Percentiles rank a stretch among this genome's conserved stretches.
These are phyloP conservation scores for Ammodytes dubius DNA, from an alignment of 2,113 vertebrate genomes.

Conservation along the genomic window DNA sequence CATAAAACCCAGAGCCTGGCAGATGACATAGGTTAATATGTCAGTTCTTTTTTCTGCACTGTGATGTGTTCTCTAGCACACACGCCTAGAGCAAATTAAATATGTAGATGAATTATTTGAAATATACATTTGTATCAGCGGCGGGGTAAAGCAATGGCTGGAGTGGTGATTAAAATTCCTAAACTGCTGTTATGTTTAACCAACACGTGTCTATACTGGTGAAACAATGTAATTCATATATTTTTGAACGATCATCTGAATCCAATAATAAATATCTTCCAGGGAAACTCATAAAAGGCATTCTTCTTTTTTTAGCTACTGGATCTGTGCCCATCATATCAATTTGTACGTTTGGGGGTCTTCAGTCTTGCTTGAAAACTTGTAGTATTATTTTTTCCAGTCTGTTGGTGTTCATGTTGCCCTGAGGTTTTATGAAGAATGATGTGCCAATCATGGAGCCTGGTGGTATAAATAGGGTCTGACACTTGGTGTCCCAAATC, in stretches of 20 bases:
- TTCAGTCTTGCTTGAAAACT: not conserved
- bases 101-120: conserved; percentile 79
- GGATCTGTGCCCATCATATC: not conserved
- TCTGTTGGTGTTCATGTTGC: conserved; percentile 15
- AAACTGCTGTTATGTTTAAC: conserved; percentile 78
- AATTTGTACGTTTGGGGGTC: not conserved
- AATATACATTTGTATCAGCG: conserved; percentile 85
- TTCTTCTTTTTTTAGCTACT: not conserved
- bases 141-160: conserved; percentile 84
- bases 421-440: conserved; percentile 43
- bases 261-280: conserved; percentile 77
- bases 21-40: conserved; percentile 90
- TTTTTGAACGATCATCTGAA: conserved; percentile 85
- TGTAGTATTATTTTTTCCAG: conserved; percentile 28
- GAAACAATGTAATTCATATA: conserved; percentile 81
- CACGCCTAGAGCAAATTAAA: conserved; percentile 86
- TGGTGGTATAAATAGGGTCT: conserved; percentile 54
- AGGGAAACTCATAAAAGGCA: conserved; percentile 48
- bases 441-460: conserved; percentile 70
- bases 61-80: conserved; percentile 87
- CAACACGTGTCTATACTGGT: conserved; percentile 81
- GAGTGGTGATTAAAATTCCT: conserved; percentile 86
- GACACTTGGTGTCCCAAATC: conserved; percentile 60
- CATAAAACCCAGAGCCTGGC: conserved; percentile 82
- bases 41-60: conserved; percentile 86